A percentile compares a stretch with the other conserved stretches of the same genome.
These are phyloP conservation scores for Dusona sp. DNA, from an alignment of 2,888 invertebrate genomes.

Conservation along the genomic window DNA sequence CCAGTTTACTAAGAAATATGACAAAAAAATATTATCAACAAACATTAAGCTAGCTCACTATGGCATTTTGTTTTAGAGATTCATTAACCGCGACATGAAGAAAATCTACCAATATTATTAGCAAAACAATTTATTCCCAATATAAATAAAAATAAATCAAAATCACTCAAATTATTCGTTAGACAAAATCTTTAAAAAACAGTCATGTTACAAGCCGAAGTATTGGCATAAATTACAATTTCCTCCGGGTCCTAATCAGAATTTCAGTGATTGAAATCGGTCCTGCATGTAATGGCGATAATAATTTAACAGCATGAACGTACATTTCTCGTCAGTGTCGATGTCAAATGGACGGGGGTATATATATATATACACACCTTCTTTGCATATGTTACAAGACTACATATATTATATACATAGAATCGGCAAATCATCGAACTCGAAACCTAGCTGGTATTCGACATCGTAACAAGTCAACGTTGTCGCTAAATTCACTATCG, in stretches of 20 bases:
- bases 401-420: conserved; percentile 71
- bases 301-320: conserved; percentile 81
- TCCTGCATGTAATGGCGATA: conserved; percentile 76
- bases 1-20: neutral
- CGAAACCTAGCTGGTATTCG: conserved; percentile 77
- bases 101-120: neutral
- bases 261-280: conserved; percentile 56
- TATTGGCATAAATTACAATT: conserved; percentile 7
- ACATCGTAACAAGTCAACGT: conserved; percentile 84
- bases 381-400: conserved; percentile 56
- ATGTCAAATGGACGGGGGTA: conserved; percentile 75
- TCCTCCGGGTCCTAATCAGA: neutral
- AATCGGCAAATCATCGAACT: conserved; percentile 83
- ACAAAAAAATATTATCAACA: too few species aligned
- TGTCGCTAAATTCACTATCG: conserved; percentile 60
- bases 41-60: too few species aligned
- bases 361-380: conserved; percentile 22
- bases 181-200: neutral
- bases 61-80: too few species aligned
- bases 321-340: conserved; percentile 70
- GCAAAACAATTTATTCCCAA: neutral
- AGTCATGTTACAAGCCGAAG: neutral
- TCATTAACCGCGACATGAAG: too few species aligned
- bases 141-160: neutral
- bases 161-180: neutral